Percentiles rank a stretch among this genome's conserved stretches.
Evolutionary conservation across 2,888 invertebrate species (phyloP).

Genomic region (Tryphoninae sp.): DNA sequence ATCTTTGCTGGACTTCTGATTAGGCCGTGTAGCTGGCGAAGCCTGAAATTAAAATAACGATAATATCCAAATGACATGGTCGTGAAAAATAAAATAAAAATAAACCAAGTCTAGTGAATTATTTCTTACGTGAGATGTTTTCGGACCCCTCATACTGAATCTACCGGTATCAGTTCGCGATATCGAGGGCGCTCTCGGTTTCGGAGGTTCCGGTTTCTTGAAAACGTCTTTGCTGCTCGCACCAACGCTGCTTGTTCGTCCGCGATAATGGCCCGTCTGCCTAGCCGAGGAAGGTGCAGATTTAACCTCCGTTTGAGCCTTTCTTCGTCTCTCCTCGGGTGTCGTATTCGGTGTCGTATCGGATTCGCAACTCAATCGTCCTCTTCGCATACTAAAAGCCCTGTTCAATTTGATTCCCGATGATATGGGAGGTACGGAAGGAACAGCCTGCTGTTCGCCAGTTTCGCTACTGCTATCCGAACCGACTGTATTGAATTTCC

Average conservation of each 20-base stretch:
- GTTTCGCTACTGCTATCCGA: conserved; percentile 77
- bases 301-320: conserved; percentile 71
- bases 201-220: conserved; percentile 71
- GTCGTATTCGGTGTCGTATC: conserved; percentile 77
- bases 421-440: conserved; percentile 67
- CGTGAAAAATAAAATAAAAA: conserved; percentile 9
- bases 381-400: conserved; percentile 75
- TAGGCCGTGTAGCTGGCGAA: conserved; percentile 65
- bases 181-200: conserved; percentile 79
- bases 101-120: neutral
- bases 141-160: conserved; percentile 85
- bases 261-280: conserved; percentile 71
- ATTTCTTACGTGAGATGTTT: conserved; percentile 70
- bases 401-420: conserved; percentile 76
- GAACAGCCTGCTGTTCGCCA: conserved; percentile 70
- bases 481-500: conserved; percentile 65
- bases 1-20: conserved; percentile 72
- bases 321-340: conserved; percentile 73
- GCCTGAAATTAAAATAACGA: conserved; percentile 57
- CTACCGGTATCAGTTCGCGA: conserved; percentile 85
- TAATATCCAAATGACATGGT: conserved; percentile 3
- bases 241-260: conserved; percentile 68
- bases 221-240: conserved; percentile 68
- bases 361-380: conserved; percentile 74
- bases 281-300: conserved; percentile 66